Base-by-base conservation (phyloP, 2,888 invertebrate genomes). In the Oxyscelio sp. region DNA sequence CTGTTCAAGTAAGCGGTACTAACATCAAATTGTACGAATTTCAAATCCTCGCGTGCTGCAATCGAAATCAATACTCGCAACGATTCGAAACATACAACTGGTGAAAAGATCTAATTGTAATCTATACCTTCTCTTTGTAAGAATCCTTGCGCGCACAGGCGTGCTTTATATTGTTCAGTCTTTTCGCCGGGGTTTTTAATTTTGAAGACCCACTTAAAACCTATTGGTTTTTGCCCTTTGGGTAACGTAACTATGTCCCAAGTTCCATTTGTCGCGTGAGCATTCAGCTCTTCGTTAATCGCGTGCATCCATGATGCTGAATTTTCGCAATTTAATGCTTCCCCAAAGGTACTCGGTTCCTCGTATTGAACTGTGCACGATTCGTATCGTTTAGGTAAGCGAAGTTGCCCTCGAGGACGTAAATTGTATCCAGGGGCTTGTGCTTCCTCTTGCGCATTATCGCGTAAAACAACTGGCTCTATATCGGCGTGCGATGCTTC, bases 121-220 rank as follows among this genome's bases (percentile, higher is more conserved):
- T 70, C 78, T 15, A 56, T 17, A 13, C 45, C 61, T 9, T 13
- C 43, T 17, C 56, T 22, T 56, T 77, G 70, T 1, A 38, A 38
- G 9, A 24, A 80, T 0, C 77, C 71, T 27, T 75, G 74, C 6
- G 84, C 75, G 17, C 70, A 63, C 8, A 81, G n/a, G 13, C 71
- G 56, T 13, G 80, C 71, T 27, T 71, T 31, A 19, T 68, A 56
- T 15, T 48, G 68, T 38, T 22, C 17, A 1, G n/a, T 19, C 4
- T 45, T 21, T 4, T 9, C 22, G 1, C 52, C 22, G 2, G 19
- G 19, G 17, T 52, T 11, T 63, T 79, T 79, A 13, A 61, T 43
- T 24, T 61, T 61, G 43, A 61, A 61, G 4, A 61, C 61, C 61
- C 61, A 61, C 43, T 79, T 79, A 45, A 54, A 79, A 0, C 78